Evolutionary conservation across 2,113 vertebrate genomes (phyloP).

Genomic region (Anolis carolinensis): DNA sequence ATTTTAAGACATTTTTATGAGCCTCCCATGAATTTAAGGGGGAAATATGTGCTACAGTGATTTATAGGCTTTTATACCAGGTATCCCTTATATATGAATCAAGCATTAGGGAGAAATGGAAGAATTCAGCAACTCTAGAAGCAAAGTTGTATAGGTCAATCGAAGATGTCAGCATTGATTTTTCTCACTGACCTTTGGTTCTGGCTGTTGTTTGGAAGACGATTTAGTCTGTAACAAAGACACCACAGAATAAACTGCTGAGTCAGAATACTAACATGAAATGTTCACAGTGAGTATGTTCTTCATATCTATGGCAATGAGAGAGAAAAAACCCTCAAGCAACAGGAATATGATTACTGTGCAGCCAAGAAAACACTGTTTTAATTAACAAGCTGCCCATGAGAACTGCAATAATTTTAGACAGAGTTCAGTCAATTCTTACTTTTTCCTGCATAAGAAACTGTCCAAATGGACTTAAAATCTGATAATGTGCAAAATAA

Average conservation of each 20-base stretch:
- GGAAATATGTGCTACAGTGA: accelerated
- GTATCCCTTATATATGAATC: conserved; percentile 23
- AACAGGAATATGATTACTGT: not conserved
- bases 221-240: conserved; percentile 63
- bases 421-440: not conserved
- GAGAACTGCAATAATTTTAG: not conserved
- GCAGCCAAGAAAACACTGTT: conserved; percentile 21
- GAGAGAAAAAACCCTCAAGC: not conserved
- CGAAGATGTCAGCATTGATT: conserved; percentile 64
- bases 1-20: not conserved
- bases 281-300: conserved; percentile 33
- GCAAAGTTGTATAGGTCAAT: conserved; percentile 50
- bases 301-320: conserved; percentile 2
- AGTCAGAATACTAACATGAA: conserved; percentile 36
- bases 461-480: not conserved
- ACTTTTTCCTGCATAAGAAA: not conserved
- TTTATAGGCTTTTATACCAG: not conserved
- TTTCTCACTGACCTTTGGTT: conserved; percentile 64
- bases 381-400: conserved; percentile 25
- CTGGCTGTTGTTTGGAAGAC: conserved; percentile 38
- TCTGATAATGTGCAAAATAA: not conserved
- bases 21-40: not conserved
- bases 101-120: conserved; percentile 43
- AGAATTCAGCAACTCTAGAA: conserved; percentile 59
- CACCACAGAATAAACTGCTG: conserved; percentile 56